Percentiles rank a stretch among this genome's conserved stretches.
Conservation (phyloP, 2,888 invertebrate species). For the Nomada lathburiana region DNA sequence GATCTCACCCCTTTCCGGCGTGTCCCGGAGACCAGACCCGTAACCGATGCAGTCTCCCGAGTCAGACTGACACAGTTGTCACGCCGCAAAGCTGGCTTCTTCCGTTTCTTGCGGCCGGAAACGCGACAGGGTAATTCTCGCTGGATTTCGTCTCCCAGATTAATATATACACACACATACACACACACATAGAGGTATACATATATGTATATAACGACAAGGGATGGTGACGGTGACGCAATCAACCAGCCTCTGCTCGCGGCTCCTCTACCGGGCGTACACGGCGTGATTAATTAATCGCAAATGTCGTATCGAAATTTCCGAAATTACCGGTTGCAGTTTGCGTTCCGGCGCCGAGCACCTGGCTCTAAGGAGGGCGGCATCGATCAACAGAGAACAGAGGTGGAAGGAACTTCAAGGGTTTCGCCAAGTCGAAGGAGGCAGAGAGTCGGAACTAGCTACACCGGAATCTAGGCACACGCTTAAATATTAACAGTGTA, state of each 20-base stretch:
- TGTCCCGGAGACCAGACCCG: slow-evolving; percentile 1
- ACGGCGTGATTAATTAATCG: slow-evolving; percentile 69
- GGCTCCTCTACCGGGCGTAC: slow-evolving; percentile 20
- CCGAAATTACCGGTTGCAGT: slow-evolving; percentile 68
- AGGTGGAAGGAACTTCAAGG: slow-evolving; percentile 66
- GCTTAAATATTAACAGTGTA: slow-evolving; percentile 79
- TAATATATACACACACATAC: slow-evolving; percentile 6
- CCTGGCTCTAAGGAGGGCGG: slow-evolving; percentile 54
- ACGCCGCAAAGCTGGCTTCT: slow-evolving; percentile 31
- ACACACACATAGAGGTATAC: too few relatives aligned
- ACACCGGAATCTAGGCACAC: slow-evolving; percentile 65
- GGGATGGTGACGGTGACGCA: slow-evolving; percentile 12
- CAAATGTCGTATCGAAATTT: slow-evolving; percentile 68
- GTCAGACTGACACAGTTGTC: slow-evolving; percentile 15
- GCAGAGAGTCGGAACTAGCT: slow-evolving; percentile 41
- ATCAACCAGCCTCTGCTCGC: slow-evolving; percentile 19
- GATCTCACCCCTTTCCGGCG: slow-evolving; percentile 1
- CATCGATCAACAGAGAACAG: slow-evolving; percentile 65
- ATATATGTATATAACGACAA: background rate
- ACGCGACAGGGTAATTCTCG: slow-evolving; percentile 22
- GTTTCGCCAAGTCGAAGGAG: slow-evolving; percentile 70
- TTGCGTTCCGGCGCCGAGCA: slow-evolving; percentile 63
- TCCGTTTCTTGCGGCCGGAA: slow-evolving; percentile 37
- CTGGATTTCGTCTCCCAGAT: slow-evolving; percentile 19
- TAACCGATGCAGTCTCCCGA: slow-evolving; percentile 12